These are phyloP conservation scores for Plotosus lineatus DNA, from an alignment of 2,113 vertebrate genomes.

Conservation along the genomic window DNA sequence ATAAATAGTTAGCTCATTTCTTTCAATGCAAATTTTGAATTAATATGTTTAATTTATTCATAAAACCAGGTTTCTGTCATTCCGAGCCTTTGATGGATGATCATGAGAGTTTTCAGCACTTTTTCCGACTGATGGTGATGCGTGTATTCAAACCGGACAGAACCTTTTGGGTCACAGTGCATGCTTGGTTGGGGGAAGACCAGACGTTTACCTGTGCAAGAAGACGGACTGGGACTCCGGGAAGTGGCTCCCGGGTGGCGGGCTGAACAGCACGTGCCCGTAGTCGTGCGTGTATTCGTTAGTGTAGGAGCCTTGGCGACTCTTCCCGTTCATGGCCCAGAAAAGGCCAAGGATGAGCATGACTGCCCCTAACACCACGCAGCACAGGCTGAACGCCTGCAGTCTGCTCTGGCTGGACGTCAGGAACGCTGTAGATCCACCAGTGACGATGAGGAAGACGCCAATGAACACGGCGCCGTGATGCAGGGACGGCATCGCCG, in stretches of 20 bases:
- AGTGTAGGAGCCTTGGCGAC: conserved; percentile 60
- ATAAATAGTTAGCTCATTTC: too few species aligned
- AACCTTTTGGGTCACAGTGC: background rate
- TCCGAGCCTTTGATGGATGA: background rate
- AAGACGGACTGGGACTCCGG: conserved; percentile 75
- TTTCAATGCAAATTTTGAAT: too few species aligned
- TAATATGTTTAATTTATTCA: too few species aligned
- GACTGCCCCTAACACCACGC: conserved; percentile 76
- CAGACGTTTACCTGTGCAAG: conserved; percentile 69
- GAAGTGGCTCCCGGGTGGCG: conserved; percentile 65
- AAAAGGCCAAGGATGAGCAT: conserved; percentile 77
- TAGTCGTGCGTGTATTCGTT: conserved; percentile 70
- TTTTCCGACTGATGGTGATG: background rate
- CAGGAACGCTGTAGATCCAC: conserved; percentile 77
- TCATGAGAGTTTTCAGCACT: background rate
- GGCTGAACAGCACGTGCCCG: conserved; percentile 69
- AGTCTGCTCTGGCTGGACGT: conserved; percentile 68
- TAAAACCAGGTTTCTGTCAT: background rate
- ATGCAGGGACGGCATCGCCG: conserved; percentile 75
- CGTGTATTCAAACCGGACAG: too few species aligned
- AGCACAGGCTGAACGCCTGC: conserved; percentile 78
- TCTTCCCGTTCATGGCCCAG: conserved; percentile 77
- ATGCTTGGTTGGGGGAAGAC: background rate
- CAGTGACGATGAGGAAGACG: conserved; percentile 76
- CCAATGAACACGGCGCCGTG: conserved; percentile 76